Conservation (phyloP, 2,797 vertebrate species). For the Cryptoblepharus egeriae region DNA sequence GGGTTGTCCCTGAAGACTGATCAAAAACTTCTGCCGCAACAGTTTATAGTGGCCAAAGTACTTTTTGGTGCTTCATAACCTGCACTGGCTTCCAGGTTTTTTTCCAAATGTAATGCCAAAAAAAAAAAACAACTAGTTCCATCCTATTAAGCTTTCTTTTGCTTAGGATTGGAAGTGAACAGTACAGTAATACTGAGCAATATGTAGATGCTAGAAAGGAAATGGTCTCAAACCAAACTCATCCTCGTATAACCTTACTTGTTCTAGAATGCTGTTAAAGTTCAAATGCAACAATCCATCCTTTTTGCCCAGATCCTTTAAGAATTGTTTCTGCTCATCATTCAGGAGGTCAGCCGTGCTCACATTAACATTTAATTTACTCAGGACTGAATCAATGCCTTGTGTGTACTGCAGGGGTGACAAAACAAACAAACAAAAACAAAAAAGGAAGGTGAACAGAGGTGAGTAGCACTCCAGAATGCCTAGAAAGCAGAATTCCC, state of each 20-base stretch:
- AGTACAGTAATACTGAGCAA: not conserved
- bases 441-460: not conserved
- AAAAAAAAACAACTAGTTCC: too few species aligned
- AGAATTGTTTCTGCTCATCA: constrained; percentile 51
- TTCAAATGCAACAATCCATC: constrained; percentile 56
- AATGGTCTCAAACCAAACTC: not conserved
- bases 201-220: not conserved
- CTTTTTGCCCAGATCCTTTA: constrained; percentile 57
- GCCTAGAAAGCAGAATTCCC: not conserved
- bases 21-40: too few species aligned
- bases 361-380: constrained; percentile 74
- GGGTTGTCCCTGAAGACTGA: too few species aligned
- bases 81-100: too few species aligned
- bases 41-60: too few species aligned
- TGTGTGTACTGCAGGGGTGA: constrained; percentile 76
- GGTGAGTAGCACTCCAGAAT: not conserved
- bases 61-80: too few species aligned
- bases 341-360: constrained; percentile 75
- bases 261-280: constrained; percentile 61
- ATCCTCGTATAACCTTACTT: constrained; percentile 71
- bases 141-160: too few species aligned
- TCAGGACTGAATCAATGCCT: constrained; percentile 74
- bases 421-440: too few species aligned
- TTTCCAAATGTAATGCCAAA: too few species aligned
- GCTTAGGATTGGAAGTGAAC: too few species aligned